phyloP scores from a whole-genome alignment of 2,113 vertebrate species.

The Taurulus bubalis region DNA sequence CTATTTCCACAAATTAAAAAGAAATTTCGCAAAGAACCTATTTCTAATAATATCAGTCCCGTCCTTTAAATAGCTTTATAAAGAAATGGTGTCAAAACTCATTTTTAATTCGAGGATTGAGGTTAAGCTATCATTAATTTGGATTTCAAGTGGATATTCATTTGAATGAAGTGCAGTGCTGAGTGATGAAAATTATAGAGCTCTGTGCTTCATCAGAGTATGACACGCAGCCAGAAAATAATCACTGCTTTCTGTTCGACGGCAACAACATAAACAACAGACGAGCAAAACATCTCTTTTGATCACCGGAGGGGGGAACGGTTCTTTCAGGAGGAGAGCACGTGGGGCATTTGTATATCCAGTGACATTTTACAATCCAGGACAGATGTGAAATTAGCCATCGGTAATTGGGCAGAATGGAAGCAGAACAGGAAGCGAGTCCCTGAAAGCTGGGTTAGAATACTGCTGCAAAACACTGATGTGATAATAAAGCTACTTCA shows the following conservation, averaged over 20 bases:
- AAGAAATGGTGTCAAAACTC: constrained; percentile 63
- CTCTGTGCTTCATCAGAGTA: constrained; percentile 54
- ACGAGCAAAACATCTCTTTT: constrained; percentile 36
- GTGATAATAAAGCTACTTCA: constrained; percentile 69
- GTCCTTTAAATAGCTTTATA: constrained; percentile 52
- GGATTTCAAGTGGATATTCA: constrained; percentile 63
- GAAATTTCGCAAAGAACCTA: constrained; percentile 35
- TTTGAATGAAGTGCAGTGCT: constrained; percentile 63
- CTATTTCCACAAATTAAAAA: constrained; percentile 49
- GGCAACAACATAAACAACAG: constrained; percentile 67
- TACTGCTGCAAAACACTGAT: constrained; percentile 48
- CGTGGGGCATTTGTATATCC: constrained; percentile 47
- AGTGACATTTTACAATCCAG: constrained; percentile 73
- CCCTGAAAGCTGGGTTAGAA: constrained; percentile 56
- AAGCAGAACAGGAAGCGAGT: constrained; percentile 51
- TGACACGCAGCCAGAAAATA: constrained; percentile 66
- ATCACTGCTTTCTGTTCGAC: constrained; percentile 58
- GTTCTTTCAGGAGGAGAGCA: constrained; percentile 49
- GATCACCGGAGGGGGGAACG: constrained; percentile 53
- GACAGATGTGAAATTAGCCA: constrained; percentile 76
- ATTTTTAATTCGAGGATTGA: constrained; percentile 67
- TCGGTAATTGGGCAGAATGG: constrained; percentile 64
- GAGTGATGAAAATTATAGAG: constrained; percentile 67
- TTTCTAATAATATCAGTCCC: constrained; percentile 59
- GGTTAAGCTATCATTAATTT: constrained; percentile 76